These are phyloP conservation scores for Sebastes nivosus DNA, from an alignment of 2,797 vertebrate species.

Conservation along the genomic window DNA sequence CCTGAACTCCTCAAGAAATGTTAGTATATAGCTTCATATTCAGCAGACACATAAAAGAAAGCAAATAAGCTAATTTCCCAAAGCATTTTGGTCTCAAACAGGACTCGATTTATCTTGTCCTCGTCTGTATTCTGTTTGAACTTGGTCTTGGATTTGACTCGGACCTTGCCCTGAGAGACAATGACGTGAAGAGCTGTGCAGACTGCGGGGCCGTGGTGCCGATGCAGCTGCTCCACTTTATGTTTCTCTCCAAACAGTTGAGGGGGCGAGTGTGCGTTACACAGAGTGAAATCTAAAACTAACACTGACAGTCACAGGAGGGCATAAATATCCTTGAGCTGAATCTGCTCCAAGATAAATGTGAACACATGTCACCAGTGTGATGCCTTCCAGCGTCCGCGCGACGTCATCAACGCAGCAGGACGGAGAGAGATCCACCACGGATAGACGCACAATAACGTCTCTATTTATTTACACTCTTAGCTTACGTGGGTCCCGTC, in stretches of 20 bases:
- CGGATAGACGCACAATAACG: neutral
- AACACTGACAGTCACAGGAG: constrained; percentile 78
- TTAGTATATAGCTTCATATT: neutral
- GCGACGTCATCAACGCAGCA: constrained; percentile 18
- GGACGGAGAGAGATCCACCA: neutral
- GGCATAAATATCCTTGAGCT: constrained; percentile 75
- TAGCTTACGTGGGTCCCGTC: neutral
- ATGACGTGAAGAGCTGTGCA: neutral
- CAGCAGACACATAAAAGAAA: neutral
- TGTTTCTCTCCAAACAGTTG: constrained; percentile 64
- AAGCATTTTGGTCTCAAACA: neutral
- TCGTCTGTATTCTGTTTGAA: neutral
- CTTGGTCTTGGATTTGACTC: neutral
- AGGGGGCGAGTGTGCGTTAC: constrained; percentile 63
- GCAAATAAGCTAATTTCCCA: neutral
- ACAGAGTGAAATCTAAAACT: constrained; percentile 78
- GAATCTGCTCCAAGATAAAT: constrained; percentile 77
- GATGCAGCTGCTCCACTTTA: constrained; percentile 67
- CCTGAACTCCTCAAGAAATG: neutral
- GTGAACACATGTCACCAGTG: constrained; percentile 71
- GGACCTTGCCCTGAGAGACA: neutral
- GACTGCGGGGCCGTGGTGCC: neutral
- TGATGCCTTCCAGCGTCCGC: constrained; percentile 44
- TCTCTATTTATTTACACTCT: neutral
- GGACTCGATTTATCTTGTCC: neutral